A percentile compares a stretch with the other conserved stretches of the same genome.
Conservation (phyloP, 2,797 vertebrate genomes). For the Acipenser ruthenus region DNA sequence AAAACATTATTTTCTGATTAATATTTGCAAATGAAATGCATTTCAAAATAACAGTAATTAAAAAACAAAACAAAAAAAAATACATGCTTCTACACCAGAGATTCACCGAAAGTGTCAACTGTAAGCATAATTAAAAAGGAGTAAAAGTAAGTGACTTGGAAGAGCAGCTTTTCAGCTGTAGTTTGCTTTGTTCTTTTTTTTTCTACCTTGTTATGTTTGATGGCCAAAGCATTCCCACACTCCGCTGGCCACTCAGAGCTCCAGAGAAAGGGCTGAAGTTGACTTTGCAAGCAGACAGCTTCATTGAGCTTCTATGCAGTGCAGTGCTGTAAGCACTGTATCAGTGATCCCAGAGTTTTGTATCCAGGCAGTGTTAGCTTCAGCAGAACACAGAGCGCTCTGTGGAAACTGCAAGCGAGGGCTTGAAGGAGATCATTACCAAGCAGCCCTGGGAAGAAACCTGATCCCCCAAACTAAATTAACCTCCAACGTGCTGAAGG, state of each 20-base stretch:
- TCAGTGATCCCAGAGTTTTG: not conserved
- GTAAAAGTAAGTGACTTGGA: too few species aligned
- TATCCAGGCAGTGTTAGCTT: slow-evolving; percentile 21
- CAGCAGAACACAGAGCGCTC: slow-evolving; percentile 36
- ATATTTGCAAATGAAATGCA: too few species aligned
- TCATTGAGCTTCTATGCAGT: slow-evolving; percentile 31
- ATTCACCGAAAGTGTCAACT: too few species aligned
- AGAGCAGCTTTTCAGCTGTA: too few species aligned
- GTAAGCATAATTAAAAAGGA: too few species aligned
- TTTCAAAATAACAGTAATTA: too few species aligned
- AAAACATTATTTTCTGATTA: too few species aligned
- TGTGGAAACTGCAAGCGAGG: slow-evolving; percentile 38
- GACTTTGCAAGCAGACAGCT: slow-evolving; percentile 46
- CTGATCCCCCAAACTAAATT: slow-evolving; percentile 57
- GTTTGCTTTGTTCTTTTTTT: too few species aligned
- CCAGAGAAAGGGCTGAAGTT: slow-evolving; percentile 42
- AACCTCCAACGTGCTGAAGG: slow-evolving; percentile 57
- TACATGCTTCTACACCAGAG: too few species aligned
- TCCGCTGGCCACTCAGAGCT: slow-evolving; percentile 42
- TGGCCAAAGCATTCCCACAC: slow-evolving; percentile 51
- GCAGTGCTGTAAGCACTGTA: not conserved
- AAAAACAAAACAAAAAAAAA: too few species aligned
- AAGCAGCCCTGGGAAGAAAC: slow-evolving; percentile 54
- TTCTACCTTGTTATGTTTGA: slow-evolving; percentile 55
- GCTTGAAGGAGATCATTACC: slow-evolving; percentile 46